phyloP scores from a whole-genome alignment of 2,797 vertebrate genomes.

The Enteromius unitaeniatus region DNA sequence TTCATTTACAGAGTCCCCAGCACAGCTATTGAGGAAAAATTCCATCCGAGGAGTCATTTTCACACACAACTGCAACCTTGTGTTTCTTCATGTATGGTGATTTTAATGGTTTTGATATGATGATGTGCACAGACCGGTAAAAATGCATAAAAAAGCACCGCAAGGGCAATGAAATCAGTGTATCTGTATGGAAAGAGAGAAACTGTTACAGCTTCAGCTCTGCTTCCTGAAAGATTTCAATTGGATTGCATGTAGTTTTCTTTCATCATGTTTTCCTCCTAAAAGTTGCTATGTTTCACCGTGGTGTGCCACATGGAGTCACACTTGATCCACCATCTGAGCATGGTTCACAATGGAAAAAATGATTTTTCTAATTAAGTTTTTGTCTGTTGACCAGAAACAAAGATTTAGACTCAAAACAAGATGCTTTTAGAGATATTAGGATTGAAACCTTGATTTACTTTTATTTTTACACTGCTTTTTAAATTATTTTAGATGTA shows the following conservation, averaged over 20 bases:
- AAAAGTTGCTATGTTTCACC: not conserved
- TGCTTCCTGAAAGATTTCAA: not conserved
- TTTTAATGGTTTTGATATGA: conserved; percentile 3
- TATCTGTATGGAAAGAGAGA: not conserved
- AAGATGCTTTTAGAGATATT: not conserved
- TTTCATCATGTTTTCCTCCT: not conserved
- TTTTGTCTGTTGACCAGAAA: not conserved
- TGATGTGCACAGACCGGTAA: not conserved
- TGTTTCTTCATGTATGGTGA: not conserved
- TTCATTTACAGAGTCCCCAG: conserved; percentile 32
- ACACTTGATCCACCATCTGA: conserved; percentile 1
- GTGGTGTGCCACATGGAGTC: conserved; percentile 30
- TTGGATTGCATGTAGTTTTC: not conserved
- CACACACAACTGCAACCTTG: not conserved
- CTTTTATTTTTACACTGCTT: not conserved
- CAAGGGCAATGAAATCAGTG: not conserved
- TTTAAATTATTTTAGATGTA: not conserved
- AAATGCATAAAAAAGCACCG: not conserved
- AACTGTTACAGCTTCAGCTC: not conserved
- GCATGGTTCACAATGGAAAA: not conserved
- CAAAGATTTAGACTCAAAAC: not conserved
- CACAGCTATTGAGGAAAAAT: conserved; percentile 17
- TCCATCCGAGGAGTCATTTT: conserved; percentile 3
- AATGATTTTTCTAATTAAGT: not conserved
- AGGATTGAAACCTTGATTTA: not conserved